These are phyloP conservation scores for Pterophyllum scalare DNA, from an alignment of 2,113 vertebrate genomes.

Conservation along the genomic window DNA sequence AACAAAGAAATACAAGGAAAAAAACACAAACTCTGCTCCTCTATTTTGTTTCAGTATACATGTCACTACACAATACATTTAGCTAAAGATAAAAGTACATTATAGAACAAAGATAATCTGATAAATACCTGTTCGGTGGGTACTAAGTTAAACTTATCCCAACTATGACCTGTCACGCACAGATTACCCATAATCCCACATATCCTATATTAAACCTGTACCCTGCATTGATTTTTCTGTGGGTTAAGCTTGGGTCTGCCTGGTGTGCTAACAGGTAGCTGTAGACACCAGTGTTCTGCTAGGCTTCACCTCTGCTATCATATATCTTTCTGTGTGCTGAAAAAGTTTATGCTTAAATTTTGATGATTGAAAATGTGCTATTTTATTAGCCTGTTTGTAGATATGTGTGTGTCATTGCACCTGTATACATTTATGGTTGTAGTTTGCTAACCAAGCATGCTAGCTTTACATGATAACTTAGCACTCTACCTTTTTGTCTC, in stretches of 20 bases:
- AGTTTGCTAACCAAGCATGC: background rate
- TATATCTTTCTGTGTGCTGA: background rate
- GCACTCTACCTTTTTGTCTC: background rate
- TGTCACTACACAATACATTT: background rate
- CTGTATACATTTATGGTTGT: too few species aligned
- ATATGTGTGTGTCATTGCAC: too few species aligned
- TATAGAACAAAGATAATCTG: too few species aligned
- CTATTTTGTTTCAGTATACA: background rate
- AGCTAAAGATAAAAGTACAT: background rate
- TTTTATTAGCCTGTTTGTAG: too few species aligned
- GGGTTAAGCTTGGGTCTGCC: background rate
- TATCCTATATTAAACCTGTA: background rate
- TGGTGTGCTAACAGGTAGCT: background rate
- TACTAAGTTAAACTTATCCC: too few species aligned
- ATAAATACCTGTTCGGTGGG: too few species aligned
- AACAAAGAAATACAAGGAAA: background rate
- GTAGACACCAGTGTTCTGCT: too few species aligned
- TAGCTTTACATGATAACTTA: background rate
- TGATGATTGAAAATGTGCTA: too few species aligned
- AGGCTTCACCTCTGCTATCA: background rate
- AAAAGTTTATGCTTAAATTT: background rate
- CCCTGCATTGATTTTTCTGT: background rate
- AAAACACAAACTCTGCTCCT: background rate
- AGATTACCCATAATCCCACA: background rate
- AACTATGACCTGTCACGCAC: too few species aligned